Conservation (phyloP, 2,113 vertebrate genomes). For the Spea multiplicata region DNA sequence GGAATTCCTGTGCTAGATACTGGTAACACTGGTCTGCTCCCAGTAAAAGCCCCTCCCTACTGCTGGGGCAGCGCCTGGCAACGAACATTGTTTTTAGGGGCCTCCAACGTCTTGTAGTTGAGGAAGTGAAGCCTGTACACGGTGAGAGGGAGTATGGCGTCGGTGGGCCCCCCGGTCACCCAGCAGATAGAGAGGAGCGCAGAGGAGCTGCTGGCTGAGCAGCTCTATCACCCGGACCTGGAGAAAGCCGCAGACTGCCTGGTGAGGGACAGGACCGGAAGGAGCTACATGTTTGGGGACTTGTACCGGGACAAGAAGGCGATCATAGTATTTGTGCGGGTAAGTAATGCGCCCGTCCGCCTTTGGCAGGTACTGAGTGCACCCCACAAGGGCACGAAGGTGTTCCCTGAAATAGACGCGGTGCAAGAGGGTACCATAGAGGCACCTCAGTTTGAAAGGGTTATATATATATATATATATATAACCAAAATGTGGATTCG, state of each 20-base stretch:
- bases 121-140: too few species aligned
- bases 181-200: constrained; percentile 64
- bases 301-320: constrained; percentile 75
- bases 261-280: constrained; percentile 70
- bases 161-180: constrained; percentile 60
- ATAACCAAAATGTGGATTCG: too few species aligned
- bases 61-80: not conserved
- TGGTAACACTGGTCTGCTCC: not conserved
- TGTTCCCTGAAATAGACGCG: too few species aligned
- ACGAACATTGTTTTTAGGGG: not conserved
- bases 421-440: too few species aligned
- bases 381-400: too few species aligned
- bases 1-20: not conserved
- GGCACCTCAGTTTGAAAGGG: too few species aligned
- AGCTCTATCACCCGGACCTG: constrained; percentile 58
- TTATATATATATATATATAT: too few species aligned
- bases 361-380: too few species aligned
- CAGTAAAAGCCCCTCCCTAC: not conserved
- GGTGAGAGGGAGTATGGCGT: constrained; percentile 51
- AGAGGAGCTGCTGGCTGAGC: not conserved
- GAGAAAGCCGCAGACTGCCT: constrained; percentile 59
- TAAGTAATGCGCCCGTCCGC: constrained; percentile 57
- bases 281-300: constrained; percentile 62
- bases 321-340: constrained; percentile 85
- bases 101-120: not conserved